Evolutionary conservation across 2,797 vertebrate species (phyloP).

Genomic region (Nothura maculosa): DNA sequence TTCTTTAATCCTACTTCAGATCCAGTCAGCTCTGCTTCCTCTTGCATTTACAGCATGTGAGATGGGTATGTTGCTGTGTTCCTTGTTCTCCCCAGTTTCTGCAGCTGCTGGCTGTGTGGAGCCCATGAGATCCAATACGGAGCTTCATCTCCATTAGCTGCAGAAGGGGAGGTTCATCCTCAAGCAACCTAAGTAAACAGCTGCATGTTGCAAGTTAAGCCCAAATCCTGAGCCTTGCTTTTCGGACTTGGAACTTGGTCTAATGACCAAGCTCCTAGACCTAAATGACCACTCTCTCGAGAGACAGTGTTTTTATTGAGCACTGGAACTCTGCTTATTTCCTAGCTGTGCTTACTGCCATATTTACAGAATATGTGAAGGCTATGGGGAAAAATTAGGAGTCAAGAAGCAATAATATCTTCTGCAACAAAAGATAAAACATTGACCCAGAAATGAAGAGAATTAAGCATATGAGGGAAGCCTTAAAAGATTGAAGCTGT

Average conservation of each 20-base stretch:
- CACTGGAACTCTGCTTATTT: neutral
- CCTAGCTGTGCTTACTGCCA: neutral
- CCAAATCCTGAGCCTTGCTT: neutral
- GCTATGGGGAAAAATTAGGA: neutral
- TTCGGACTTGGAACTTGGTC: neutral
- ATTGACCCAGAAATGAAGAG: neutral
- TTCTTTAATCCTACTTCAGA: neutral
- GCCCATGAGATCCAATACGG: neutral
- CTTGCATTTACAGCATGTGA: neutral
- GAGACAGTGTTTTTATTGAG: neutral
- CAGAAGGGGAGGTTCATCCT: neutral
- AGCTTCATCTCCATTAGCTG: neutral
- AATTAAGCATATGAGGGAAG: neutral
- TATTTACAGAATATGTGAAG: neutral
- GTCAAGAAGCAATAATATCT: neutral
- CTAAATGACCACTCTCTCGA: too few relatives aligned
- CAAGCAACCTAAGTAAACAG: neutral
- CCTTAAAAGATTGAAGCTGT: neutral
- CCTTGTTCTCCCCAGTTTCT: neutral
- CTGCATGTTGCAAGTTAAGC: neutral
- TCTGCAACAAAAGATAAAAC: neutral
- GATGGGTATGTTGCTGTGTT: neutral
- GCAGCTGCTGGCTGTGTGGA: neutral
- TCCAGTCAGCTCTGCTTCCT: neutral
- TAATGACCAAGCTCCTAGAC: too few relatives aligned